Base-by-base conservation (phyloP, 2,113 vertebrate genomes). In the Sialia sialis region DNA sequence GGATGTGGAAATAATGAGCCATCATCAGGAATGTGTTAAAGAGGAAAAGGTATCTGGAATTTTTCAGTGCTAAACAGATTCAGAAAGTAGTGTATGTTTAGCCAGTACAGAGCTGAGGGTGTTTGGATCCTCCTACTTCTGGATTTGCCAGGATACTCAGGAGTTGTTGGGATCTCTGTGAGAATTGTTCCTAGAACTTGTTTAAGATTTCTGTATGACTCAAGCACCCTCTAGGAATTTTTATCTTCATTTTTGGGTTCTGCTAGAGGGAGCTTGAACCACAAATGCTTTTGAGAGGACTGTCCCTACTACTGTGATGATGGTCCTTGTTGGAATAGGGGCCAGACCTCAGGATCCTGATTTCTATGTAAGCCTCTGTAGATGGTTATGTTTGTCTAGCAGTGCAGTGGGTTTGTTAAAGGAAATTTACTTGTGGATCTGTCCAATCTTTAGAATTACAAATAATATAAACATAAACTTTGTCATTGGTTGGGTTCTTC, bases 21-120 rank as follows among this genome's bases (percentile, higher is more conserved):
- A 55, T 15, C 96, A 77, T 41, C 73, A 87, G 70, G 82, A 95
- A 60, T 60, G 80, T 76, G 73, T 38, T 74, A 93, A 96, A 84
- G 87, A 97, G 80, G 96, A 98, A 97, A 98, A 91, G 96, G 90
- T 97, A 97, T 72, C 74, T 96, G 60, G 55, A 4, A 36, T 26
- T 90, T 85, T 83, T 80, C 25, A 13, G 48, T 64, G 52, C 49
- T 95, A 29, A 77, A 4, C 10, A 10, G 29, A 1, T 12, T 55
- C 16, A 64, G 84, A 63, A 58, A 60, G 22, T 63, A 76, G 39
- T 1, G 0, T 8, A 1, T 32, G 44, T 73, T 4, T 38, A 10
- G 48, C 38, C 16, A 16, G 2, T 22, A 5, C 19, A 44, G 58
- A 82, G 27, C 41, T 43, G 16, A 0, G 1, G 17, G 22, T n/a